These are phyloP conservation scores for Danionella cerebrum DNA, from an alignment of 2,113 vertebrate species.

Conservation along the genomic window DNA sequence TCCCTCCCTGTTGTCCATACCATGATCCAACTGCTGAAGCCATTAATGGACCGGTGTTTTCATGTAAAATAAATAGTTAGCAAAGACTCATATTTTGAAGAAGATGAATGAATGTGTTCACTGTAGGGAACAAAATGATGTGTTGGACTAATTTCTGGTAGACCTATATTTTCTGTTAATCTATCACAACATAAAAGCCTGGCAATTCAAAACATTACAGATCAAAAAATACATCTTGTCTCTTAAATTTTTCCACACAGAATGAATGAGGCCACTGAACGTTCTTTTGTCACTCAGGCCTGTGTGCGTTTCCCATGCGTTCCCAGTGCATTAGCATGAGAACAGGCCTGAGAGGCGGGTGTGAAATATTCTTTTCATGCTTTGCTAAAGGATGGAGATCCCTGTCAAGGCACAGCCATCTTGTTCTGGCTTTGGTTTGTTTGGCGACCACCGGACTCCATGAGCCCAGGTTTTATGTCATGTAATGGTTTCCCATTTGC, in stretches of 20 bases:
- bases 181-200: too few species aligned
- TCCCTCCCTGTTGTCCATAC: too few species aligned
- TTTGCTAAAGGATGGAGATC: constrained; percentile 13
- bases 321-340: constrained; percentile 22
- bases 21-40: too few species aligned
- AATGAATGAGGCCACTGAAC: constrained; percentile 1
- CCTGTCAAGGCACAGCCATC: constrained; percentile 8
- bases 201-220: neutral
- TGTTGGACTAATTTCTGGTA: too few species aligned
- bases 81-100: too few species aligned
- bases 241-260: neutral
- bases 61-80: too few species aligned
- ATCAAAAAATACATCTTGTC: constrained; percentile 21
- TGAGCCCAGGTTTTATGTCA: neutral
- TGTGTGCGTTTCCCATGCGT: constrained; percentile 22
- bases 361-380: constrained; percentile 41
- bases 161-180: too few species aligned
- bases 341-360: constrained; percentile 18
- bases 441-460: neutral
- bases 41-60: too few species aligned
- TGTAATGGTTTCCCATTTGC: constrained; percentile 15
- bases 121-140: too few species aligned
- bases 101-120: too few species aligned
- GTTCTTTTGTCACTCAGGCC: constrained; percentile 19
- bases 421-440: neutral